Evolutionary conservation across 2,797 vertebrate genomes (phyloP), one percentile per base, ranked within the genome.

Genomic region (Typhlichthys subterraneus): DNA sequence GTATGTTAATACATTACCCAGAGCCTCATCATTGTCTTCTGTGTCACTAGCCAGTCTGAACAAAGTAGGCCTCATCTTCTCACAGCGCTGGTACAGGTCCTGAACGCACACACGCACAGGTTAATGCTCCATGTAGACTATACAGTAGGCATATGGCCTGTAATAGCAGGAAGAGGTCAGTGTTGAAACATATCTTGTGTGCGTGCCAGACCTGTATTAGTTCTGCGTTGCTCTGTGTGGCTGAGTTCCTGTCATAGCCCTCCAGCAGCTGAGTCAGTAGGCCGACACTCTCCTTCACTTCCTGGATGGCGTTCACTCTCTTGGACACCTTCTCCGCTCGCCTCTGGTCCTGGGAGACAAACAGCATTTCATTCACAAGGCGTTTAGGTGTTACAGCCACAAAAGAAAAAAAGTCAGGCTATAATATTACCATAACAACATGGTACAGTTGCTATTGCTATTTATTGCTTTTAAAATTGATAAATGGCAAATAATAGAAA

Each of bases 21-120:
- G 87, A 64, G 97, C 97, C 82, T 98, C 97, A 4, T 99, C 97
- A 0, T 98, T 98, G 90, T 99, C 97, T 73, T 99, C 97, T 0
- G 97, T 99, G 81, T 99, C 97, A 50, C 97, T 99, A 50, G 97
- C 97, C 14, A 99, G 90, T 52, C 96, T 92, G 89, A 99, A 99
- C 11, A 99, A 94, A 0, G 97, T 98, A 1, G 97, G 97, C 64
- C 97, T 94, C 97, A 99, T 96, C 76, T 91, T 91, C 82, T 91
- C 89, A 65, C 89, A 90, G 76, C 88, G 88, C 50, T 89, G 88
- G 76, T 89, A 91, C 68, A 91, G 59, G 59, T 91, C 89, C 89
- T 91, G 71, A 46, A 10, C 29, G 67, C 56, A 70, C 23, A 57
- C 23, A 58, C 47, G 33, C 19, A 5, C 12, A 12, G 33, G 33